Percentiles rank a stretch among this genome's conserved stretches.
phyloP scores from a whole-genome alignment of 2,113 vertebrate genomes.

The Symphodus melops region DNA sequence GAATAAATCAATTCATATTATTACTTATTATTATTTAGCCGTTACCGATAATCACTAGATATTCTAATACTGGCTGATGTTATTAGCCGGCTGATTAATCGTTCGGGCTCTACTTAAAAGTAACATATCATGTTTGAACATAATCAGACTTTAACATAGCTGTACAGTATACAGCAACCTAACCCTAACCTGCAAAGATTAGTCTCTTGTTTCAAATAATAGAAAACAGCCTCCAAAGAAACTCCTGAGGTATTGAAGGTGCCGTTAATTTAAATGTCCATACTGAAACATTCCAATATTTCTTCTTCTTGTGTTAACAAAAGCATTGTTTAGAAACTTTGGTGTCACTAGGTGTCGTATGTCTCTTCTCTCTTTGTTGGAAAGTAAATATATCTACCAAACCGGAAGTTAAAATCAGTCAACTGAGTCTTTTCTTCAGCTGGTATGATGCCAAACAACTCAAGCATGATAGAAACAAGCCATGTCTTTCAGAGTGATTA shows the following conservation, averaged over 20 bases:
- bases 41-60: too few species aligned
- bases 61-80: too few species aligned
- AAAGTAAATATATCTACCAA: neutral
- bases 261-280: neutral
- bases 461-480: conserved; percentile 2
- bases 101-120: too few species aligned
- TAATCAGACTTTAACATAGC: neutral
- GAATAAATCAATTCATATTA: too few species aligned
- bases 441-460: conserved; percentile 16
- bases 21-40: too few species aligned
- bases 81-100: too few species aligned
- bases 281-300: neutral
- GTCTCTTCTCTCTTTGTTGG: neutral
- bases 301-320: neutral
- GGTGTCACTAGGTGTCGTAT: neutral
- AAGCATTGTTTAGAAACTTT: neutral
- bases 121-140: too few species aligned
- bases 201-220: too few species aligned
- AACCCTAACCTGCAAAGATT: neutral
- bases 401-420: neutral
- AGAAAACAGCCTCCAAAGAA: neutral
- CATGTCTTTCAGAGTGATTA: conserved; percentile 35
- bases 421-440: neutral
- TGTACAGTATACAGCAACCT: neutral
- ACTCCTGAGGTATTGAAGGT: neutral